Base-by-base conservation (phyloP, 1,140 invertebrate genomes). In the Charaxes varanes region DNA sequence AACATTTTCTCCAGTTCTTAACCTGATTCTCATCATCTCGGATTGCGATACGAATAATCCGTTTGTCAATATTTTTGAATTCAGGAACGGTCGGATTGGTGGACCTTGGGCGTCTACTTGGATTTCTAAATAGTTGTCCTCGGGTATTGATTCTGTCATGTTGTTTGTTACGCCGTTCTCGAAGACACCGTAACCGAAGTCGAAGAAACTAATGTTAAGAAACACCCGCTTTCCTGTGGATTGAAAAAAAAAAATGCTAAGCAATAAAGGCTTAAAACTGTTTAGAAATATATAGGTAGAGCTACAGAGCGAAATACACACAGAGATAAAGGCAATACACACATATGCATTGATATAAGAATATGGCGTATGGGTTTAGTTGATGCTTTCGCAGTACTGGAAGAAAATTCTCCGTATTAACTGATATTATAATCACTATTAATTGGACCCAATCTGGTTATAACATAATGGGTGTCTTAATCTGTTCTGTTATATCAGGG, bases 141-240 rank as follows among this genome's bases (percentile, higher is more conserved):
- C 66, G 0, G 69, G 48, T 4, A 64, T 53, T 1, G 44, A 16
- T 18, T 63, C 62, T 0, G 67, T 60, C 0, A 61, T 51, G 46
- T 77, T 73, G 13, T 61, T 34, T 0, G 73, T 63, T 0, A 84
- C 55, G 0, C 78, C 66, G 8, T 79, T 76, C 3, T 61, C 47
- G 42, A 78, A 81, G 0, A 37, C 46, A 31, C 84, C 84, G 23
- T 77, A 69, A n/a, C 80, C 84, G 42, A 86, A 85, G 37, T 89
- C 86, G 54, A 86, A 89, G 33, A 86, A 80, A 36, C 76, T 80
- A 33, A 92, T 88, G 61, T 90, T 89, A 1, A 92, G 63, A 85
- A 89, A 91, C 1, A 92, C 85, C 27, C 88, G 71, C 62, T 87
- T 87, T 7, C 88, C 88, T 62, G 74, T 47, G 60, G 55, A 24